phyloP scores from a whole-genome alignment of 2,113 vertebrate genomes.

The Phalacrocorax pelagicus region DNA sequence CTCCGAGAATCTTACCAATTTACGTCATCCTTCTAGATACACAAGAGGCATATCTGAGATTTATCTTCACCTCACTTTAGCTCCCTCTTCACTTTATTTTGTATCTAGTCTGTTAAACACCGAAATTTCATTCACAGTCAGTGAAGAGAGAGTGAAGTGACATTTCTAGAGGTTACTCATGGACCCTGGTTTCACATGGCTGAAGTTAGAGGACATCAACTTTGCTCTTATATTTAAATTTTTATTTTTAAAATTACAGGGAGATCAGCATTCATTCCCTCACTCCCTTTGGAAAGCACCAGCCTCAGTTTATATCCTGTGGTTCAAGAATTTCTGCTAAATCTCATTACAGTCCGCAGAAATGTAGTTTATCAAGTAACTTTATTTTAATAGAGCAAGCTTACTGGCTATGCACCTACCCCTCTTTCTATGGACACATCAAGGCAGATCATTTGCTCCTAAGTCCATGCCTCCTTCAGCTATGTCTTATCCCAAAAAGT shows the following conservation, averaged over 20 bases:
- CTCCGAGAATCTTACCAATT: not conserved
- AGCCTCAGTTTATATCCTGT: not conserved
- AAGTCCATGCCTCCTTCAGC: not conserved
- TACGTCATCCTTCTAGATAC: not conserved
- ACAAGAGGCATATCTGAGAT: not conserved
- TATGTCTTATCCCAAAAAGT: not conserved
- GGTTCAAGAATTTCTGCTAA: not conserved
- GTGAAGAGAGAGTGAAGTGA: not conserved
- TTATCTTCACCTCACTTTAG: not conserved
- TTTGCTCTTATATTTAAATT: not conserved
- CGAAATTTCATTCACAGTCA: not conserved
- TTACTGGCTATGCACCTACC: not conserved
- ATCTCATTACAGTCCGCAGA: not conserved
- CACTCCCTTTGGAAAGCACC: not conserved
- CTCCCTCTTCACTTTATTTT: not conserved
- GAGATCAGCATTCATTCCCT: not conserved
- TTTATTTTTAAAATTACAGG: not conserved
- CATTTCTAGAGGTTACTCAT: not conserved
- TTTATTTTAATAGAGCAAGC: not conserved
- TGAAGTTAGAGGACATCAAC: not conserved
- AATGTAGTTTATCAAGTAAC: not conserved
- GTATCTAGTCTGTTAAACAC: not conserved
- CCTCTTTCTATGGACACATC: not conserved
- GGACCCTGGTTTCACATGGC: not conserved
- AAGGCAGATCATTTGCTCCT: not conserved